A percentile compares a stretch with the other conserved stretches of the same genome.
Evolutionary conservation across 2,113 vertebrate genomes (phyloP).

Genomic region (Silurus asotus): DNA sequence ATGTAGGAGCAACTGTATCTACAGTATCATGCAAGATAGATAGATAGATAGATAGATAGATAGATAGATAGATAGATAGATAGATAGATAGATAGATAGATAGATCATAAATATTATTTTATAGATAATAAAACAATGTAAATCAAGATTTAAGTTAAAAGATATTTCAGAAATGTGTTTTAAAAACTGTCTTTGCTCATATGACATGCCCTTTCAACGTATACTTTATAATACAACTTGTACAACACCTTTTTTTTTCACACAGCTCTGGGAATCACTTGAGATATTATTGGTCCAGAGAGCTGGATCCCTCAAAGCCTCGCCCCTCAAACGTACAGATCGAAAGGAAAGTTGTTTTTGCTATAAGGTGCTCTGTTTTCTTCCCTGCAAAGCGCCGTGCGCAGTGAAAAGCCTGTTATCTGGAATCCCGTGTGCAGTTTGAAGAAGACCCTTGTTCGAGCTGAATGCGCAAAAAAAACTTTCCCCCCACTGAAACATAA

Average conservation of each 20-base stretch:
- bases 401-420: not conserved
- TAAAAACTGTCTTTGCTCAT: no score
- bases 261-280: not conserved
- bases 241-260: no score
- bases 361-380: not conserved
- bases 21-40: not conserved
- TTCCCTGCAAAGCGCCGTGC: not conserved
- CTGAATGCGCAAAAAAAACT: not conserved
- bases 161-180: no score
- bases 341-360: constrained; percentile 11
- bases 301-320: not conserved
- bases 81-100: no score
- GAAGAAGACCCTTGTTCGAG: not conserved
- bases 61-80: no score
- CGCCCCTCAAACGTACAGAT: constrained; percentile 35
- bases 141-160: no score
- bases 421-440: not conserved
- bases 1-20: not conserved
- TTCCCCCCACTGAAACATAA: not conserved
- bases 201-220: no score
- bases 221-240: no score
- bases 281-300: not conserved
- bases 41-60: no score
- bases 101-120: not conserved
- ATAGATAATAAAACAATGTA: no score